Percentiles rank a stretch among this genome's conserved stretches.
phyloP scores from a whole-genome alignment of 2,888 invertebrate species.

The Norana najaformis region DNA sequence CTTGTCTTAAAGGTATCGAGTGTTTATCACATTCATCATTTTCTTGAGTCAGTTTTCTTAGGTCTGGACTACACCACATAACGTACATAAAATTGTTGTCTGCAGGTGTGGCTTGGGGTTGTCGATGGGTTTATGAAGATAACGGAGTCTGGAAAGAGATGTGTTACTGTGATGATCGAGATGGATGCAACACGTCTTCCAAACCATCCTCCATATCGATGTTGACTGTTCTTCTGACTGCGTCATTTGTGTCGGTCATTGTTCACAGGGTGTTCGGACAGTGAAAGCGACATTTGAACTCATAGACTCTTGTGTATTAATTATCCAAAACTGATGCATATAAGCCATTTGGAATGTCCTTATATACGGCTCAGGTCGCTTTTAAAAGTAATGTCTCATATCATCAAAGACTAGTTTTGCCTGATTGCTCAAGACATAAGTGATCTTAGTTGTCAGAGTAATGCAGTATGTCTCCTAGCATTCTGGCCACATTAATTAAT shows the following conservation, averaged over 20 bases:
- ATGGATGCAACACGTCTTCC: slow-evolving; percentile 77
- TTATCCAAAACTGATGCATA: not conserved
- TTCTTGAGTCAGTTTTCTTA: not conserved
- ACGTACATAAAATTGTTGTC: not conserved
- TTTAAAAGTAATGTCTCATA: not conserved
- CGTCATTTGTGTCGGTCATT: not conserved
- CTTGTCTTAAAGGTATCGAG: not conserved
- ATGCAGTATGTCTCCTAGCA: not conserved
- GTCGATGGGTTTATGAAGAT: slow-evolving; percentile 90
- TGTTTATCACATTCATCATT: not conserved
- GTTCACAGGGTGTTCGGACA: not conserved
- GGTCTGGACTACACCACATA: not conserved
- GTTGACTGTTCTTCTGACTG: slow-evolving; percentile 19
- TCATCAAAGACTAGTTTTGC: not conserved
- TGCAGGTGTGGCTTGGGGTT: slow-evolving; percentile 97
- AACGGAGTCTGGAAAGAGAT: slow-evolving; percentile 96
- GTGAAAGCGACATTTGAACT: not conserved
- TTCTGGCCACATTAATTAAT: not conserved
- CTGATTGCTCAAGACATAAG: not conserved
- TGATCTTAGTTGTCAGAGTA: not conserved
- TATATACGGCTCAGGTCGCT: not conserved
- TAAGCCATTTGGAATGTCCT: not conserved
- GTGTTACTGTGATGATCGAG: slow-evolving; percentile 84
- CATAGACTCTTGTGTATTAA: not conserved
- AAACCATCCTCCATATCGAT: slow-evolving; percentile 7